Conservation (phyloP, 2,888 invertebrate genomes). For the Nomada goodeniana region DNA sequence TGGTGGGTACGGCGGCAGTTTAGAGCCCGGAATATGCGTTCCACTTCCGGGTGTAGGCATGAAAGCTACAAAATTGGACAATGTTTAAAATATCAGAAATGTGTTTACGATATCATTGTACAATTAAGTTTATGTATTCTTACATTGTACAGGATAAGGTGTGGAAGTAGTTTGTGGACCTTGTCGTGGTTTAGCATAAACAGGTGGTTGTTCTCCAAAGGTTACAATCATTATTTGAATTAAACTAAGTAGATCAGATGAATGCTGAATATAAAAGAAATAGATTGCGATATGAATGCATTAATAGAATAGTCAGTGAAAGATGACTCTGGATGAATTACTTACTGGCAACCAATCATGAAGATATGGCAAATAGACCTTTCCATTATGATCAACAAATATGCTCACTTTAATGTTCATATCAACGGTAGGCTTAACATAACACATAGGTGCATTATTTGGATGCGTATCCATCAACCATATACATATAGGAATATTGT, state of each 20-base stretch:
- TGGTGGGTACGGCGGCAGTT: constrained; percentile 63
- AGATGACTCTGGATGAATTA: constrained; percentile 44
- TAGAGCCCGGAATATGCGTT: constrained; percentile 50
- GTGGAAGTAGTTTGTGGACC: constrained; percentile 81
- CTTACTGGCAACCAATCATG: constrained; percentile 95
- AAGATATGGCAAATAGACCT: constrained; percentile 97
- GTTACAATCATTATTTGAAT: constrained; percentile 96
- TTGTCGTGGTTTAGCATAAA: constrained; percentile 91
- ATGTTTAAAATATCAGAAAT: not conserved
- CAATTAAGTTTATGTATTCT: constrained; percentile 60
- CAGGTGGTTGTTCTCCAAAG: constrained; percentile 98
- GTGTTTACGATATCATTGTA: constrained; percentile 31
- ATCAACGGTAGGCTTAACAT: constrained; percentile 96
- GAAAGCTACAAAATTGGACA: constrained; percentile 77
- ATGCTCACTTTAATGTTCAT: constrained; percentile 98
- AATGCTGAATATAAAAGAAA: constrained; percentile 83
- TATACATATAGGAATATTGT: constrained; percentile 98
- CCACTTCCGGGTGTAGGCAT: constrained; percentile 80
- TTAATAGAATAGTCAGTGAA: not conserved
- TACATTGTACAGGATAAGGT: constrained; percentile 86
- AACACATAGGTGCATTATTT: constrained; percentile 97
- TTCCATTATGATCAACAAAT: constrained; percentile 97
- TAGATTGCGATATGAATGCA: constrained; percentile 1
- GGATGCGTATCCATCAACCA: constrained; percentile 99
- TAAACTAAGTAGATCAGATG: constrained; percentile 94